These are phyloP conservation scores for Cotesia congregata DNA, from an alignment of 2,888 invertebrate species.

Conservation along the genomic window DNA sequence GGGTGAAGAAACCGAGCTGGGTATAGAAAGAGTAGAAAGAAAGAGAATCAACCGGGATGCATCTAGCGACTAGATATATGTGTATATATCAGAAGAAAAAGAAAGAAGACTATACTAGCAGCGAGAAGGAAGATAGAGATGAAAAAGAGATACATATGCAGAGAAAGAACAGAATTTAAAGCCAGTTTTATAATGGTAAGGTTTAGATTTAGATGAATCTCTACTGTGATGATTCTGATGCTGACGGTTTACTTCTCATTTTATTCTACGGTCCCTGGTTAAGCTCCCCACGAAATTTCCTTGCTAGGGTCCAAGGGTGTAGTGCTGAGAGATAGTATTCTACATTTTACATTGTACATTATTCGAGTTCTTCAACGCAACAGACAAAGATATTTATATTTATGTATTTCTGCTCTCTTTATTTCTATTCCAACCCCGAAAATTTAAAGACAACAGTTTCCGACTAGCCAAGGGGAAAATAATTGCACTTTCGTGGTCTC, in stretches of 20 bases:
- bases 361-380: not conserved
- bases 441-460: slow-evolving; percentile 35
- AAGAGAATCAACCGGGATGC: not conserved
- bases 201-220: no score
- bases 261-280: not conserved
- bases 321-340: slow-evolving; percentile 4
- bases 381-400: not conserved
- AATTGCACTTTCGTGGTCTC: slow-evolving; percentile 68
- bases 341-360: slow-evolving; percentile 1
- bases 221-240: slow-evolving; percentile 4
- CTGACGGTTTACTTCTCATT: not conserved
- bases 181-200: no score
- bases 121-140: no score
- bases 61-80: not conserved
- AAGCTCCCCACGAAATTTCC: not conserved
- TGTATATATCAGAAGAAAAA: not conserved
- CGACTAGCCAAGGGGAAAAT: slow-evolving; percentile 54
- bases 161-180: no score
- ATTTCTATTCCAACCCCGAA: slow-evolving; percentile 19
- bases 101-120: no score
- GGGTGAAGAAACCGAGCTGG: slow-evolving; percentile 16
- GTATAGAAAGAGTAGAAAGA: not conserved
- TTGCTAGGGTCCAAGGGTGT: not conserved
- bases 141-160: no score
- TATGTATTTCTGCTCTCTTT: not conserved